Percentiles rank a stretch among this genome's conserved stretches.
Conservation (phyloP, 2,888 invertebrate genomes). For the Amblyteles armatorius region DNA sequence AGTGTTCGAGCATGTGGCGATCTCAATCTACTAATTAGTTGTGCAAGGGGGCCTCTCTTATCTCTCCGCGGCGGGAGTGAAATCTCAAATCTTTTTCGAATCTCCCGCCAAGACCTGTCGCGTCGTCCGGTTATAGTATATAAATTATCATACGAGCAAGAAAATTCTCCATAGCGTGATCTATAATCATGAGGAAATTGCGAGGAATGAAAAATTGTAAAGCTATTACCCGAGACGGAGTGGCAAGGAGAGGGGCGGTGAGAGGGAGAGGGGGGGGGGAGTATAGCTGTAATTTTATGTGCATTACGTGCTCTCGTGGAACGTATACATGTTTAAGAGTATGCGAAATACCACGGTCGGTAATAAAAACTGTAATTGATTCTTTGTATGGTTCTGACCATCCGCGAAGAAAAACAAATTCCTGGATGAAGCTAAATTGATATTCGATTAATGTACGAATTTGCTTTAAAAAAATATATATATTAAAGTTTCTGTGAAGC, state of each 20-base stretch:
- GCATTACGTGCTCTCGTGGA: slow-evolving; percentile 61
- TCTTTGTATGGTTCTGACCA: not conserved
- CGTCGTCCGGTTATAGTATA: slow-evolving; percentile 6
- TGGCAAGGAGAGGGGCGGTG: not conserved
- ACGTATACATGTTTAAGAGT: slow-evolving; percentile 52
- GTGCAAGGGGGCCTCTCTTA: slow-evolving; percentile 66
- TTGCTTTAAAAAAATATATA: no score
- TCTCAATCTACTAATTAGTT: slow-evolving; percentile 73
- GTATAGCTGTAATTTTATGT: slow-evolving; percentile 49
- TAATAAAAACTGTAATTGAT: not conserved
- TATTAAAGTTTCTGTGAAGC: no score
- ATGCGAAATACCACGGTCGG: slow-evolving; percentile 4
- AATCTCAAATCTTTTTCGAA: not conserved
- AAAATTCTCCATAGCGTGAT: slow-evolving; percentile 57
- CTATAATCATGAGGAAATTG: slow-evolving; percentile 65
- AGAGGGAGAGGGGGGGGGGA: not conserved
- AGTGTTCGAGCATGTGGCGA: slow-evolving; percentile 61
- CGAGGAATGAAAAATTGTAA: slow-evolving; percentile 56
- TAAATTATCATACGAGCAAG: slow-evolving; percentile 46
- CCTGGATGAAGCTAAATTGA: not conserved
- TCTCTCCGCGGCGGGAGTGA: not conserved
- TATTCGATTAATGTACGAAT: not conserved
- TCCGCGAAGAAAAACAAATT: not conserved
- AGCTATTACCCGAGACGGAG: slow-evolving; percentile 43
- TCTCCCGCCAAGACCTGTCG: not conserved